These are phyloP conservation scores for Odontesthes bonariensis DNA, from an alignment of 2,113 vertebrate species.

Conservation along the genomic window DNA sequence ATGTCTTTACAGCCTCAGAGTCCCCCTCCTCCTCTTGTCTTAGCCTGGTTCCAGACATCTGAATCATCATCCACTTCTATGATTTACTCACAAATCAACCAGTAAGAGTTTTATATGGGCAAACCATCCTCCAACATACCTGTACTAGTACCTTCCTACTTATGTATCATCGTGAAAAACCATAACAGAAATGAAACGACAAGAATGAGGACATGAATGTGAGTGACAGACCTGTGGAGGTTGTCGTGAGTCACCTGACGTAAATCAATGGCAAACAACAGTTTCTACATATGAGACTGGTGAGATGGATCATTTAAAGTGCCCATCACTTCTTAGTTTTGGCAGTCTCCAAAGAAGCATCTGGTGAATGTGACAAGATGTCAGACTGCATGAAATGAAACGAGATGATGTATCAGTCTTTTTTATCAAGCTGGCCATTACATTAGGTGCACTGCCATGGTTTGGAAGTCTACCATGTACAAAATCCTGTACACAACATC, in stretches of 20 bases:
- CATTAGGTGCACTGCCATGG: background rate
- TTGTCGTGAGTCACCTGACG: background rate
- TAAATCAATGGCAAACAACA: background rate
- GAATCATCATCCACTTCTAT: no score
- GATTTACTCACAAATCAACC: no score
- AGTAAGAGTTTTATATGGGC: no score
- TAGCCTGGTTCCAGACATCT: no score
- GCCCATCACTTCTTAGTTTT: background rate
- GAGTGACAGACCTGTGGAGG: background rate
- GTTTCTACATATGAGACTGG: background rate
- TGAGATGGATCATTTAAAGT: background rate
- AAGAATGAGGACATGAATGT: conserved; percentile 2
- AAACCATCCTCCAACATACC: no score
- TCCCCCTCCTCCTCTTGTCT: no score
- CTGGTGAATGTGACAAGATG: background rate
- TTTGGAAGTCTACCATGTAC: background rate
- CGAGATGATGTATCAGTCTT: background rate
- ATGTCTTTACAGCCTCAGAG: no score
- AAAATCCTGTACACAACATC: background rate
- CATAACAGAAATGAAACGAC: background rate
- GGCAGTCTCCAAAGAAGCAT: background rate
- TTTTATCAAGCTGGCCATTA: background rate
- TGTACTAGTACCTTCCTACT: background rate
- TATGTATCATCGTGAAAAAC: background rate
- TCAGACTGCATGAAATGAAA: background rate